Evolutionary conservation across 2,113 vertebrate genomes (phyloP).

Genomic region (Pygathrix nemaeus): DNA sequence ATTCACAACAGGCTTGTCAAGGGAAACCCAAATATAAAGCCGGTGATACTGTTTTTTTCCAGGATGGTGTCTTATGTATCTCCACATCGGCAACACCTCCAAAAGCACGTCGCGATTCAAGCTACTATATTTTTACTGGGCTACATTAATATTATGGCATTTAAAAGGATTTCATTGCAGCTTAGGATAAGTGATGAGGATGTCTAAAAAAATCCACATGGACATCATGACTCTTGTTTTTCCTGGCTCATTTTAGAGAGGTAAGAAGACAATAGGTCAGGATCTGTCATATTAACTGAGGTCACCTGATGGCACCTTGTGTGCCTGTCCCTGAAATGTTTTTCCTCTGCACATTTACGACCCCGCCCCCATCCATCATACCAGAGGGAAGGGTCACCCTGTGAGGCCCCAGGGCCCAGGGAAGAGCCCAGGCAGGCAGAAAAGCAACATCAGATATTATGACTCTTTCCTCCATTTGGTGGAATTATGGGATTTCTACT

Average conservation of each 20-base stretch:
- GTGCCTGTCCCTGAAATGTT: neutral
- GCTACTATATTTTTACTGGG: neutral
- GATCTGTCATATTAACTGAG: rapidly evolving
- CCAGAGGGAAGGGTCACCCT: neutral
- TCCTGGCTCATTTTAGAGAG: neutral
- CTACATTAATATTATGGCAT: neutral
- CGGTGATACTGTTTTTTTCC: rapidly evolving
- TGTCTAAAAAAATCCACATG: too few relatives aligned
- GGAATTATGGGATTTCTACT: rapidly evolving
- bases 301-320: rapidly evolving
- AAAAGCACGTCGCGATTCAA: neutral
- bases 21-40: neutral
- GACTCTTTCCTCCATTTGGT: neutral
- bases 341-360: neutral
- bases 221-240: rapidly evolving
- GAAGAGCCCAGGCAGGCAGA: neutral
- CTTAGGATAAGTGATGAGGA: neutral
- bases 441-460: rapidly evolving
- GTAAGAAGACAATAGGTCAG: neutral
- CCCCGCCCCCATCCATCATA: rapidly evolving
- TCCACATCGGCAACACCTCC: neutral
- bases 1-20: neutral
- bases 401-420: rapidly evolving
- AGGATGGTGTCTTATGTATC: rapidly evolving
- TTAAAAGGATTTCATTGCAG: neutral